A percentile compares a stretch with the other conserved stretches of the same genome.
Evolutionary conservation across 2,888 invertebrate genomes (phyloP).

Genomic region (Apotomis capreana): DNA sequence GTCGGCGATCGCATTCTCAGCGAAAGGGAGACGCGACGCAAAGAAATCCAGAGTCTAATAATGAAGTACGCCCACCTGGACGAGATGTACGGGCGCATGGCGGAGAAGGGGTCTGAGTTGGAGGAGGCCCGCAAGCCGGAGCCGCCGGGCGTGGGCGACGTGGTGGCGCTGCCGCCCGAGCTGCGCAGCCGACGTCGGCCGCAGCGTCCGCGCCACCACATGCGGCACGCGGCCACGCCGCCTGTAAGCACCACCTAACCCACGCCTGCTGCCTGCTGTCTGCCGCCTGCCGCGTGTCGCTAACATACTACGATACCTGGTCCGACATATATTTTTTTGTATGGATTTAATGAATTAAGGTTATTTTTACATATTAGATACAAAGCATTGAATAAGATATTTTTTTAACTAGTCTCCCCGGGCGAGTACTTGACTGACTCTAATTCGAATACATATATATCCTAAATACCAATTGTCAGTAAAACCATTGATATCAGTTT

Average conservation of each 20-base stretch:
- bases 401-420: too few species aligned
- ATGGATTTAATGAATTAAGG: not conserved
- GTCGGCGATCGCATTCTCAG: constrained; percentile 83
- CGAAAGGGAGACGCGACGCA: constrained; percentile 91
- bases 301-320: constrained; percentile 71
- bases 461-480: too few species aligned
- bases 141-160: constrained; percentile 71
- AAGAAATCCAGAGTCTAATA: constrained; percentile 92
- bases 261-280: constrained; percentile 55
- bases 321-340: constrained; percentile 66
- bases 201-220: constrained; percentile 75
- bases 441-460: not conserved
- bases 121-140: constrained; percentile 55
- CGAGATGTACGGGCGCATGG: constrained; percentile 85
- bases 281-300: constrained; percentile 67
- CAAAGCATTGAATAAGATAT: too few species aligned
- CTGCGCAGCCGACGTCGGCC: constrained; percentile 73
- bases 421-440: not conserved
- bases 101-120: constrained; percentile 65
- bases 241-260: constrained; percentile 81
- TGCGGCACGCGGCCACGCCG: constrained; percentile 82
- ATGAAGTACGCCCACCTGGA: constrained; percentile 92
- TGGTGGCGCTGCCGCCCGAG: constrained; percentile 75
- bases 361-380: not conserved
- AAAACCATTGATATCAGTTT: too few species aligned